Evolutionary conservation across 2,797 vertebrate genomes (phyloP).

Genomic region (Sebastolobus altivelis): DNA sequence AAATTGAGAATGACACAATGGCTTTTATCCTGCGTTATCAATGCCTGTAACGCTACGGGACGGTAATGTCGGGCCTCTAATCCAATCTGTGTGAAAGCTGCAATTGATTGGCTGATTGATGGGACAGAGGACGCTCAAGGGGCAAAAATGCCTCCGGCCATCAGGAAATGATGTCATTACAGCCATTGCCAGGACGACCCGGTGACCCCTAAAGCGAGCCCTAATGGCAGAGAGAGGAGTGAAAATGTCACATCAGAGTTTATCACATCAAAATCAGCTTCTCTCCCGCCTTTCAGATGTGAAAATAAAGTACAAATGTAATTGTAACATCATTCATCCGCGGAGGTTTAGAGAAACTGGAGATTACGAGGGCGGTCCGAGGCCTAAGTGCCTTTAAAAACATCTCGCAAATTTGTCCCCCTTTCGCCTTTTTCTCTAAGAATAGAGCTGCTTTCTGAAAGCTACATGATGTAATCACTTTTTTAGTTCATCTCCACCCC

Average conservation of each 20-base stretch:
- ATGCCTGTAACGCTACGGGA: slow-evolving; percentile 53
- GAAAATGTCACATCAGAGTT: slow-evolving; percentile 2
- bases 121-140: slow-evolving; percentile 25
- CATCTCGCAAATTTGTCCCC: slow-evolving; percentile 35
- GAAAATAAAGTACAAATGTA: slow-evolving; percentile 39
- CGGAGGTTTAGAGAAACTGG: slow-evolving; percentile 32
- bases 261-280: slow-evolving; percentile 44
- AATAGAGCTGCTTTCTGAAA: slow-evolving; percentile 63
- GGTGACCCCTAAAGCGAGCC: slow-evolving; percentile 36
- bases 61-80: slow-evolving; percentile 65
- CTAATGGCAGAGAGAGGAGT: slow-evolving; percentile 26
- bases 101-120: slow-evolving; percentile 76
- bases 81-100: slow-evolving; percentile 69
- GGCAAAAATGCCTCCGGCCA: slow-evolving; percentile 40
- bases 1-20: slow-evolving; percentile 56
- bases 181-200: slow-evolving; percentile 38
- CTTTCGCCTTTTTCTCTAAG: slow-evolving; percentile 43
- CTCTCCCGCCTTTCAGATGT: slow-evolving; percentile 19
- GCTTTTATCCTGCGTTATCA: slow-evolving; percentile 52
- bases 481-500: slow-evolving; percentile 60
- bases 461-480: slow-evolving; percentile 70
- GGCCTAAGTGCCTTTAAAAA: slow-evolving; percentile 63
- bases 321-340: slow-evolving; percentile 21
- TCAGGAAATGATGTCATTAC: slow-evolving; percentile 67
- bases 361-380: slow-evolving; percentile 30